phyloP scores from a whole-genome alignment of 1,140 invertebrate species.

The Nasonia vitripennis region DNA sequence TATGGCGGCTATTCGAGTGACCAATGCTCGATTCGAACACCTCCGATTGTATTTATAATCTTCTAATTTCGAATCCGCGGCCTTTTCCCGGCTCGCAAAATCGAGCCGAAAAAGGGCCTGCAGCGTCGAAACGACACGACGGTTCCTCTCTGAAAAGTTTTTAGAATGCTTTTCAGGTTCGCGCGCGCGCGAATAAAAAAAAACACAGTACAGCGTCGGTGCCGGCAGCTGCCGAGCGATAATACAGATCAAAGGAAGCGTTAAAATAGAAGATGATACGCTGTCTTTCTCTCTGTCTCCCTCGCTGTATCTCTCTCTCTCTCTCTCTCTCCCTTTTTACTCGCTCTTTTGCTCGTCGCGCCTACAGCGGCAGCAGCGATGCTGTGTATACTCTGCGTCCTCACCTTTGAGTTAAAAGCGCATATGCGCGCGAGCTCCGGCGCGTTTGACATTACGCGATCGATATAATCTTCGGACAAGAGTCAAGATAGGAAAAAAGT shows the following conservation, averaged over 20 bases:
- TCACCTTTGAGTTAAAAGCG: slow-evolving; percentile 67
- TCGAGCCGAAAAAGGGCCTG: not conserved
- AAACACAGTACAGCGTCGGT: slow-evolving; percentile 28
- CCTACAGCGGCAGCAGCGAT: not conserved
- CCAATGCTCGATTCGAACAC: not conserved
- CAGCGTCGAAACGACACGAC: not conserved
- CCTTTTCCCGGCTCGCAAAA: not conserved
- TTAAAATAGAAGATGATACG: slow-evolving; percentile 64
- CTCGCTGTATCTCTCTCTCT: too few species aligned
- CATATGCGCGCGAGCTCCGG: slow-evolving; percentile 30
- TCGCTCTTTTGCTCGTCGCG: slow-evolving; percentile 58
- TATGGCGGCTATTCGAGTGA: not conserved
- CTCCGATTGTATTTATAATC: not conserved
- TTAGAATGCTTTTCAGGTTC: slow-evolving; percentile 15
- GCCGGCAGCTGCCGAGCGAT: slow-evolving; percentile 56
- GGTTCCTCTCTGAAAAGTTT: not conserved
- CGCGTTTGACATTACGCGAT: slow-evolving; percentile 33
- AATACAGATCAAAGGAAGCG: slow-evolving; percentile 67
- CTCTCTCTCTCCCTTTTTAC: slow-evolving; percentile 52
- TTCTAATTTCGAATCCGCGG: not conserved
- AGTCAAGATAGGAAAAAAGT: slow-evolving; percentile 42
- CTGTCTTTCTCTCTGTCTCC: not conserved
- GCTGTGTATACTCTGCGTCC: slow-evolving; percentile 53
- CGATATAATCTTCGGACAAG: slow-evolving; percentile 48
- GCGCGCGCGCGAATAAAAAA: not conserved